Evolutionary conservation across 2,113 vertebrate species (phyloP), one percentile per base, ranked within the genome.

Genomic region (Rhynchopsitta pachyrhyncha): DNA sequence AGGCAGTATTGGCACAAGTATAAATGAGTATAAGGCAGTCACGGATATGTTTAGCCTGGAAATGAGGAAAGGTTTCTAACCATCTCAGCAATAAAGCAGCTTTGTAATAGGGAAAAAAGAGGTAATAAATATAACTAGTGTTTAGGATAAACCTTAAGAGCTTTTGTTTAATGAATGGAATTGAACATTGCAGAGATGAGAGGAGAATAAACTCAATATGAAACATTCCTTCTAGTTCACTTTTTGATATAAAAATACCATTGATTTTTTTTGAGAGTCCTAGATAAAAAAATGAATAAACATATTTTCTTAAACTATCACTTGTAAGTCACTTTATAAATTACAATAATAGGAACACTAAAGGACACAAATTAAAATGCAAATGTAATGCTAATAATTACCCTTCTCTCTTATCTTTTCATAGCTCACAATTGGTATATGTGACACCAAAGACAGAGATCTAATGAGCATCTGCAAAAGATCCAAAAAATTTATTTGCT

Each of bases 341-440:
- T 82, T 84, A 77, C 49, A 92, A 80, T 87, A 93, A 70, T 47
- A 91, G 1, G 62, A 92, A 88, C 10, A 52, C 6, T 27, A 85
- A 91, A 90, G 55, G 67, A 92, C 29, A 64, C 29, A 71, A 83
- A 91, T 88, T 92, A 81, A 83, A 96, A 97, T 68, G 62, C 39
- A 82, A 93, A 95, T 76, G 4, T 57, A 77, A 77, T 66, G 37
- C 25, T 86, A 69, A 82, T 80, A 92, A 39, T 77, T 53, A 82
- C 71, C 49, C 85, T 94, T 64, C 47, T 90, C 31, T 66, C 42
- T 52, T 79, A 62, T 60, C 14, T 70, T 88, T 86, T 90, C 7
- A 64, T 77, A 68, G 75, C 31, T 97, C 42, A 55, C 22, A 86
- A 75, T 2, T 78, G 27, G 24, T 80, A 27, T 75, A 37, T 37